Base-by-base conservation (phyloP, 2,888 invertebrate species). In the Phymatocera aterrima region DNA sequence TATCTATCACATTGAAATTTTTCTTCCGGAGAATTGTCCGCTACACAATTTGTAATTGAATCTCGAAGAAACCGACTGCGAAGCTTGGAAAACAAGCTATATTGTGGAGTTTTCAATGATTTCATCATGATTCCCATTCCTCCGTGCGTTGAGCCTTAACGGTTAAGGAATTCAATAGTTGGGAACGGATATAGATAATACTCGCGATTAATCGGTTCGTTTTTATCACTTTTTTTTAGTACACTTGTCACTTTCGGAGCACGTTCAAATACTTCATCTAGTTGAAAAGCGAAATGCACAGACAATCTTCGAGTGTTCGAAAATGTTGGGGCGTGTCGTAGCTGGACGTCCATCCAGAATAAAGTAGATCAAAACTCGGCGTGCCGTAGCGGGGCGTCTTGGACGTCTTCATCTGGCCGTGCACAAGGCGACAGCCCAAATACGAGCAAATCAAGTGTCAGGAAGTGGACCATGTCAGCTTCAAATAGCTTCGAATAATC, bases 381-480 rank as follows among this genome's bases (percentile, higher is more conserved):
- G 40, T 75, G 51, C 72, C 72, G 72, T 72, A 51, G 51, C 72
- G 72, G 72, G 54, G 75, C 75, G 75, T 34, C 60, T 75, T 75
- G 57, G 51, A 40, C 12, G 72, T 51, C 57, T 54, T 37, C 37
- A 75, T 75, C 75, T 57, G 57, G 40, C 57, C 40, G 40, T 54
- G 15, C 37, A 75, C 18, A 57, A 75, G 75, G 54, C 37, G 75
- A 75, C 75, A 60, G 57, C 57, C 40, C 24, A 31, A 40, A 60
- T 24, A 51, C 57, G 60, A 60, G 37, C 60, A 37, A 75, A 60
- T n/a, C 24, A 21, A 75, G 75, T 60, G 37, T 24, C 18, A 60
- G 60, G 75, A 75, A 75, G 75, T 75, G 75, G 75, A 75, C 75
- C 75, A 24, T 75, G 75, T 75, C 75, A 24, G 60, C 12, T 60